These are phyloP conservation scores for Cynaeus angustus DNA, from an alignment of 2,888 invertebrate species.

Conservation along the genomic window DNA sequence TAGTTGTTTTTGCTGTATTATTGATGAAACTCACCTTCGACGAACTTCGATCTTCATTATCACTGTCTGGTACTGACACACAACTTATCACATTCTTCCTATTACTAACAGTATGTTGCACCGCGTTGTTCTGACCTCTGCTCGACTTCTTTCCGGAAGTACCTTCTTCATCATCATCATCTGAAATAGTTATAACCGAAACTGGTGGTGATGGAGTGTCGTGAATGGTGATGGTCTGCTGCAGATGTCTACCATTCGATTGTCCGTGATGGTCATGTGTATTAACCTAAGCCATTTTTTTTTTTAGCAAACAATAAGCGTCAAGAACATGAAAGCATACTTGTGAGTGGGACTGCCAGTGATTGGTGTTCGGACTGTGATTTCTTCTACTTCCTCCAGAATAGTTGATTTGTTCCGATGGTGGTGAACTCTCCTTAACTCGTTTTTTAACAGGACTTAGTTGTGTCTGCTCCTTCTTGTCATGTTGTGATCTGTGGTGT, in stretches of 20 bases:
- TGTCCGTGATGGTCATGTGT: constrained; percentile 62
- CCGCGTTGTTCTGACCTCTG: constrained; percentile 39
- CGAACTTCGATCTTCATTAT: constrained; percentile 78
- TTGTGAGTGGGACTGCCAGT: constrained; percentile 71
- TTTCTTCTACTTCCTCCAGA: constrained; percentile 61
- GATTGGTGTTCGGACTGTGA: constrained; percentile 65
- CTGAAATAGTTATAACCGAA: constrained; percentile 96
- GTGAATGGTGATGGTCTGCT: constrained; percentile 89
- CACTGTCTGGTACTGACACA: constrained; percentile 85
- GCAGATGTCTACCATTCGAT: constrained; percentile 73
- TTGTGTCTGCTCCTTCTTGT: constrained; percentile 91
- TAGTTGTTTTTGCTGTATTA: background rate
- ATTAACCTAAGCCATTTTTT: constrained; percentile 26
- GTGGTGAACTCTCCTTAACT: constrained; percentile 96
- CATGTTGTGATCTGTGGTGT: constrained; percentile 73
- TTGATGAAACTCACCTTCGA: constrained; percentile 66
- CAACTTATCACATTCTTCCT: constrained; percentile 86
- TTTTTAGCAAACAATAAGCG: too few relatives aligned
- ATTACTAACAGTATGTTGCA: constrained; percentile 54
- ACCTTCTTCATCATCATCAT: constrained; percentile 91
- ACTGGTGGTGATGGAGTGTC: constrained; percentile 97
- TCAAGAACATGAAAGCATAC: too few relatives aligned
- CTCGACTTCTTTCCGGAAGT: constrained; percentile 68
- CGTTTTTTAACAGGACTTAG: constrained; percentile 97
- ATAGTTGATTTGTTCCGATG: constrained; percentile 73